Evolutionary conservation across 2,797 vertebrate species (phyloP), one percentile per base, ranked within the genome.

Genomic region (Sebastes itinus): DNA sequence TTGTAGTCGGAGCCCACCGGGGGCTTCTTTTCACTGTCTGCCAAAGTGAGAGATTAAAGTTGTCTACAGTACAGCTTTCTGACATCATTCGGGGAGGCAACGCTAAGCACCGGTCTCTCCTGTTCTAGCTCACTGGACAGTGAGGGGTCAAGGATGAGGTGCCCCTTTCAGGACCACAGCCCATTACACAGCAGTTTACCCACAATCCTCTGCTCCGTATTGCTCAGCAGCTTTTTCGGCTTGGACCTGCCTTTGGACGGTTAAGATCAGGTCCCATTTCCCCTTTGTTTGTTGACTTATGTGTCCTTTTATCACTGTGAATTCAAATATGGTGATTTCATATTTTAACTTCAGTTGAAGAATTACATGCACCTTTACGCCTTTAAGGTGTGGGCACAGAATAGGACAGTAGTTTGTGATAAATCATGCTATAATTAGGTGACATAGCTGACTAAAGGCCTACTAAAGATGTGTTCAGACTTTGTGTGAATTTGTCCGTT

Each of bases 11-110:
- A 80, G 81, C 78, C 83, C 87, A 87, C 78, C 68, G 55, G 85
- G 76, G 80, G 77, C 78, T 87, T 63, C 70, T 89, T 87, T 87
- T 88, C 88, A 89, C 79, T 68, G 69, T 90, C 87, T 89, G 87
- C 90, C 87, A 91, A 87, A 88, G 63, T 63, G 32, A 88, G 83
- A 94, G 91, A 92, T 94, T 91, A 93, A 92, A 89, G 79, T 83
- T 82, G 74, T 86, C 86, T 86, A 72, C 86, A 83, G 89, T 69
- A 75, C 75, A 86, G 81, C 87, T 88, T 71, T 88, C 86, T 86
- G 84, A 83, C 86, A 84, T 91, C 87, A 86, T 88, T 86, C 85
- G 61, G 79, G 85, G 80, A 72, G 69, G 77, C 80, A 78, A 75
- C 62, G 32, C 84, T 80, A 79, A 87, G 81, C 70, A 73, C 75